These are phyloP conservation scores for Microcebus murinus DNA, from an alignment of 2,113 vertebrate species.

Conservation along the genomic window DNA sequence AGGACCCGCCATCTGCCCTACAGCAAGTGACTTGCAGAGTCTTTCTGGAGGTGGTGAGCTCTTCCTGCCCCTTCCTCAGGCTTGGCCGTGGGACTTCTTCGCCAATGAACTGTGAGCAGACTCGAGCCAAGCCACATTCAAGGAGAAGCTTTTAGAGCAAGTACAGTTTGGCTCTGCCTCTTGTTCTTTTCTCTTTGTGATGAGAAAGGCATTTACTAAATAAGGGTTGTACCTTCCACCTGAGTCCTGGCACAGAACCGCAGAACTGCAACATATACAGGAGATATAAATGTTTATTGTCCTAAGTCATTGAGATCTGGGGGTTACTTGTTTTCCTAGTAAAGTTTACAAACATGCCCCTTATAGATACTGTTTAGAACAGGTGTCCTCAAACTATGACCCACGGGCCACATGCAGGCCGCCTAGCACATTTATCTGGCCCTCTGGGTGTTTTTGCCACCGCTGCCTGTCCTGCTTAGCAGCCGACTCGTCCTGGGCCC, in stretches of 20 bases:
- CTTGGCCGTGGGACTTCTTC: not conserved
- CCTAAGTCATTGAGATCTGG: not conserved
- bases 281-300: not conserved
- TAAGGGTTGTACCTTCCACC: not conserved
- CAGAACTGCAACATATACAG: not conserved
- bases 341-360: constrained; percentile 21
- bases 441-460: too few relatives aligned
- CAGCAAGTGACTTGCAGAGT: not conserved
- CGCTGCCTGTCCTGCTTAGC: too few relatives aligned
- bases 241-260: not conserved
- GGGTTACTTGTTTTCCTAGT: not conserved
- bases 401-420: too few relatives aligned
- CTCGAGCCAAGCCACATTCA: not conserved
- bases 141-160: not conserved
- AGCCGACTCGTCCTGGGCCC: too few relatives aligned
- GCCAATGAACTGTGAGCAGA: not conserved
- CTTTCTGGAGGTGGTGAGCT: not conserved
- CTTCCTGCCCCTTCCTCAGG: not conserved
- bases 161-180: not conserved
- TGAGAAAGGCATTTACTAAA: not conserved
- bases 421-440: too few relatives aligned
- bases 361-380: not conserved
- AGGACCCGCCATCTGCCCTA: not conserved
- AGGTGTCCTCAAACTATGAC: too few relatives aligned
- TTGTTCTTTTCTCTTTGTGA: constrained; percentile 1